phyloP scores from a whole-genome alignment of 2,113 vertebrate genomes.

The Pipra filicauda region DNA sequence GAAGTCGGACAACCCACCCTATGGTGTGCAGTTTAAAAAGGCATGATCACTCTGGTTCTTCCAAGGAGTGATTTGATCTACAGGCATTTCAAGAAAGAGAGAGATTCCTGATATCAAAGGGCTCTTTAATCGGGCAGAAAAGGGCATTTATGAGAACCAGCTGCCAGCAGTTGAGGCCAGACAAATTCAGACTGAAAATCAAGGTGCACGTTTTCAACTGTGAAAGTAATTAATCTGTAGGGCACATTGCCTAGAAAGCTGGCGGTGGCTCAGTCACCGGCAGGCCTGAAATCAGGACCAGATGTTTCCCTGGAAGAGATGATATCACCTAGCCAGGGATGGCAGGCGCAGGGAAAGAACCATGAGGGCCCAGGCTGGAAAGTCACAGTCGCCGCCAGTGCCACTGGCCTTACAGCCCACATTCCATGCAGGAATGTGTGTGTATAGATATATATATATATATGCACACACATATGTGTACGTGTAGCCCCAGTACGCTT shows the following conservation, averaged over 20 bases:
- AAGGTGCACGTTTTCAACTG: constrained; percentile 55
- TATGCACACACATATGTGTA: not conserved
- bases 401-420: not conserved
- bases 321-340: not conserved
- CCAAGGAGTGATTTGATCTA: not conserved
- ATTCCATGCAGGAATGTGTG: not conserved
- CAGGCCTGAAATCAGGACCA: constrained; percentile 43
- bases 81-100: constrained; percentile 10
- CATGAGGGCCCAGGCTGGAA: accelerated
- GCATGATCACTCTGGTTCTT: not conserved
- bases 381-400: accelerated
- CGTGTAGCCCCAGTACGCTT: not conserved
- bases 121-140: constrained; percentile 49
- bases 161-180: constrained; percentile 13
- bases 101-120: constrained; percentile 40
- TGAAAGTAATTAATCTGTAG: constrained; percentile 54
- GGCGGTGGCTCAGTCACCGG: accelerated
- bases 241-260: constrained; percentile 21
- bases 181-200: constrained; percentile 52
- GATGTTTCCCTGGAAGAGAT: constrained; percentile 34
- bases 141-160: constrained; percentile 47
- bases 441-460: not conserved
- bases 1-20: not conserved
- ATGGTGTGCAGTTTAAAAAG: not conserved
- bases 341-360: not conserved